phyloP scores from a whole-genome alignment of 92 coral and sea anemone genomes.

The Galaxea fascicularis region DNA sequence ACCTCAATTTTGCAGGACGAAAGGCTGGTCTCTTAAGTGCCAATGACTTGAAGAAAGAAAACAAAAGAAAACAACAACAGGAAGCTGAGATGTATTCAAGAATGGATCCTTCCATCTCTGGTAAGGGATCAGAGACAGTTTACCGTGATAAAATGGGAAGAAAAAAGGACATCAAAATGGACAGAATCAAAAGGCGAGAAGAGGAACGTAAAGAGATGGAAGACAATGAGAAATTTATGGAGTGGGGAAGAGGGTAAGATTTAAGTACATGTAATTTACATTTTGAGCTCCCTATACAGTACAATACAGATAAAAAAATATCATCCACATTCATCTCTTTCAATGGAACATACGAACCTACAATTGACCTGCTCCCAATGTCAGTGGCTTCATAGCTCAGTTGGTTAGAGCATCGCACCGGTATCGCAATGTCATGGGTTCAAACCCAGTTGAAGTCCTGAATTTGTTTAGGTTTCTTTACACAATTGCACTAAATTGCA shows the following conservation, averaged over 20 bases:
- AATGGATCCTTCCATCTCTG: constrained; percentile 79
- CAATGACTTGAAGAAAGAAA: constrained; percentile 75
- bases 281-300: neutral
- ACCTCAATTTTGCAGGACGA: constrained; percentile 38
- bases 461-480: too few relatives aligned
- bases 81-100: constrained; percentile 81
- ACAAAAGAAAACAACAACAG: constrained; percentile 66
- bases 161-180: constrained; percentile 79
- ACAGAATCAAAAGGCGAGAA: constrained; percentile 80
- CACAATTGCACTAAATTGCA: too few relatives aligned
- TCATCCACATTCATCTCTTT: too few relatives aligned
- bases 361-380: too few relatives aligned
- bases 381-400: too few relatives aligned
- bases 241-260: constrained; percentile 97
- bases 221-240: constrained; percentile 88
- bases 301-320: too few relatives aligned
- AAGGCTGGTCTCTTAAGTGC: constrained; percentile 94
- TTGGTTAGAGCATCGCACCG: too few relatives aligned
- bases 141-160: constrained; percentile 91
- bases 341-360: too few relatives aligned
- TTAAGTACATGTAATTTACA: neutral
- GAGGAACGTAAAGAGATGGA: constrained; percentile 82
- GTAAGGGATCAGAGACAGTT: constrained; percentile 87
- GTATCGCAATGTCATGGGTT: too few relatives aligned
- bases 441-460: too few relatives aligned